Conservation (phyloP, 2,797 vertebrate genomes). For the Acrocephalus scirpaceus region DNA sequence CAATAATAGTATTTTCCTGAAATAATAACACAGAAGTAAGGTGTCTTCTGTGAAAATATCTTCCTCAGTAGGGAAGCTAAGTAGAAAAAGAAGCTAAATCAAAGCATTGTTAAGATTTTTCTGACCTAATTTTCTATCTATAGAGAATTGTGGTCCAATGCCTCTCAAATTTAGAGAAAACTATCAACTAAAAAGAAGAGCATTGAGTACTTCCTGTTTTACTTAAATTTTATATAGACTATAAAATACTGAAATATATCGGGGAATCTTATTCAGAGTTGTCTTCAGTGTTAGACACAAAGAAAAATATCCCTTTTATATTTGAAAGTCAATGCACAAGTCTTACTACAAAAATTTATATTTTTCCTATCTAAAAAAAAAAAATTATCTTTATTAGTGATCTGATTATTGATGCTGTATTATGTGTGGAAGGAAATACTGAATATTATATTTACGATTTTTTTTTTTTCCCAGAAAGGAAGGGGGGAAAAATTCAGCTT, state of each 20-base stretch:
- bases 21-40: not conserved
- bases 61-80: not conserved
- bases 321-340: not conserved
- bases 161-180: not conserved
- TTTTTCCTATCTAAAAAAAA: not conserved
- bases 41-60: not conserved
- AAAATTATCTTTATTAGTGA: not conserved
- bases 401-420: not conserved
- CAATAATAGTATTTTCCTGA: not conserved
- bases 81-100: not conserved
- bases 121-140: not conserved
- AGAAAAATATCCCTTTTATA: not conserved
- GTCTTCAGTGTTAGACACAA: not conserved
- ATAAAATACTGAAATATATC: not conserved
- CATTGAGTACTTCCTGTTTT: not conserved
- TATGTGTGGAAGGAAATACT: not conserved
- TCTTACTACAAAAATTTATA: not conserved
- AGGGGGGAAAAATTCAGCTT: fast-evolving
- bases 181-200: not conserved
- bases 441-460: not conserved
- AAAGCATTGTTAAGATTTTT: not conserved
- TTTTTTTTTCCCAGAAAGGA: not conserved
- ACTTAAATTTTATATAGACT: not conserved
- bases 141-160: not conserved
- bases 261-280: not conserved